Percentiles rank a stretch among this genome's conserved stretches.
phyloP scores from a whole-genome alignment of 2,113 vertebrate genomes.

The Ciconia maguari region DNA sequence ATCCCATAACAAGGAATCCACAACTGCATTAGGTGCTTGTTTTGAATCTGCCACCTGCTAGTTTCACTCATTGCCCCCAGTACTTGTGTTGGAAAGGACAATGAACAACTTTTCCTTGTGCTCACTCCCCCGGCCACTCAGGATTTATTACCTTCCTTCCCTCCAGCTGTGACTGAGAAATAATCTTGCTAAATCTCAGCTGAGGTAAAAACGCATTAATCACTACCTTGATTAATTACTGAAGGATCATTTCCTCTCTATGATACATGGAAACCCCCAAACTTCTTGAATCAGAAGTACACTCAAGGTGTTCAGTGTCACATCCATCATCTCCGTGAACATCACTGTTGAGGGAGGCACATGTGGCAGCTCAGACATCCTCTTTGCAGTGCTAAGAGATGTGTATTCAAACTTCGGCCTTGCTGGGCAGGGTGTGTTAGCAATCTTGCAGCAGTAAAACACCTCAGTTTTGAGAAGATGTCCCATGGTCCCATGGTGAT shows the following conservation, averaged over 20 bases:
- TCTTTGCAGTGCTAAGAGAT: not conserved
- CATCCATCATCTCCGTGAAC: conserved; percentile 18
- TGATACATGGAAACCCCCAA: conserved; percentile 50
- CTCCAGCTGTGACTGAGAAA: conserved; percentile 53
- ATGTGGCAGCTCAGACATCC: not conserved
- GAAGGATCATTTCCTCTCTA: conserved; percentile 45
- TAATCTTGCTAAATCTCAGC: conserved; percentile 38
- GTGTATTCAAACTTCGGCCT: not conserved
- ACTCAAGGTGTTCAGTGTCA: conserved; percentile 40
- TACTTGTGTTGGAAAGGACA: not conserved
- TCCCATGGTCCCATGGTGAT: not conserved
- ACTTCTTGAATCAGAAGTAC: conserved; percentile 52
- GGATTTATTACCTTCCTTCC: conserved; percentile 47
- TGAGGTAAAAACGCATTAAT: conserved; percentile 51
- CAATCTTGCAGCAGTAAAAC: not conserved
- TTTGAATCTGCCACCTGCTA: not conserved
- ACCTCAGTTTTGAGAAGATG: not conserved
- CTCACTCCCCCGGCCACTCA: not conserved
- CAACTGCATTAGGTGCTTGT: not conserved
- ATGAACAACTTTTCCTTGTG: not conserved
- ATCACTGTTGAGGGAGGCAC: not conserved
- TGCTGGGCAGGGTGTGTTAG: not conserved
- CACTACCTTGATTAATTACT: conserved; percentile 57
- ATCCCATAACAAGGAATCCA: not conserved
- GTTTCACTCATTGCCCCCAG: not conserved